These are phyloP conservation scores for Plagodis pulveraria DNA, from an alignment of 2,888 invertebrate genomes.

Conservation along the genomic window DNA sequence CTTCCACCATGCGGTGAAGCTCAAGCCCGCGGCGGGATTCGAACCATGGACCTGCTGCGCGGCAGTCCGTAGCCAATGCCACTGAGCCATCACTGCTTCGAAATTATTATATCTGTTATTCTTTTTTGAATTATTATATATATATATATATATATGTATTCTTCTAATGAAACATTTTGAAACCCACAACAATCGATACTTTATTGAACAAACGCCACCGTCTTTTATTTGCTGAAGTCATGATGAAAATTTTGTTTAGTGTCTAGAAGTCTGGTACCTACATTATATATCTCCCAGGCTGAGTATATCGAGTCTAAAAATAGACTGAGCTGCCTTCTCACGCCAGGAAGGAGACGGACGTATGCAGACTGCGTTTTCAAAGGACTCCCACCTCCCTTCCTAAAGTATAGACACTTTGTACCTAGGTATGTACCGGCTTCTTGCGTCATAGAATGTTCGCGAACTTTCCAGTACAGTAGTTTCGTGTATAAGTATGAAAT, in stretches of 20 bases:
- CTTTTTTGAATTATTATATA: too few relatives aligned
- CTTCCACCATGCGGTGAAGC: too few relatives aligned
- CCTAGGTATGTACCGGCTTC: conserved; percentile 3
- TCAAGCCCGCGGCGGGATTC: too few relatives aligned
- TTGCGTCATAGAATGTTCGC: conserved; percentile 23
- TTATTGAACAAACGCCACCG: neutral
- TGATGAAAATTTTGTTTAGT: conserved; percentile 14
- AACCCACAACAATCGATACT: too few relatives aligned
- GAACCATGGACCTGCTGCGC: too few relatives aligned
- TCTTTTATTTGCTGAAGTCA: conserved; percentile 4
- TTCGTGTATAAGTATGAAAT: neutral
- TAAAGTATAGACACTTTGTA: neutral
- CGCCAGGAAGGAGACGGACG: conserved; percentile 41
- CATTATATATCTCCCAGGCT: conserved; percentile 36
- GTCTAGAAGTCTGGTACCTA: conserved; percentile 14
- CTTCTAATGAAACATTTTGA: too few relatives aligned
- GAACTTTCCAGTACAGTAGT: conserved; percentile 6
- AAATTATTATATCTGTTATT: too few relatives aligned
- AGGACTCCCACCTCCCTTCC: conserved; percentile 16
- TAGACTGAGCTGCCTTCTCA: conserved; percentile 58
- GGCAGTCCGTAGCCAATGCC: too few relatives aligned
- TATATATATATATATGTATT: too few relatives aligned
- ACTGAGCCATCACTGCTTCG: too few relatives aligned
- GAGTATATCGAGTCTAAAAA: conserved; percentile 49
- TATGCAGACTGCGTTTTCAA: conserved; percentile 22